phyloP scores from a whole-genome alignment of 2,797 vertebrate species.

The Siniperca obscura region DNA sequence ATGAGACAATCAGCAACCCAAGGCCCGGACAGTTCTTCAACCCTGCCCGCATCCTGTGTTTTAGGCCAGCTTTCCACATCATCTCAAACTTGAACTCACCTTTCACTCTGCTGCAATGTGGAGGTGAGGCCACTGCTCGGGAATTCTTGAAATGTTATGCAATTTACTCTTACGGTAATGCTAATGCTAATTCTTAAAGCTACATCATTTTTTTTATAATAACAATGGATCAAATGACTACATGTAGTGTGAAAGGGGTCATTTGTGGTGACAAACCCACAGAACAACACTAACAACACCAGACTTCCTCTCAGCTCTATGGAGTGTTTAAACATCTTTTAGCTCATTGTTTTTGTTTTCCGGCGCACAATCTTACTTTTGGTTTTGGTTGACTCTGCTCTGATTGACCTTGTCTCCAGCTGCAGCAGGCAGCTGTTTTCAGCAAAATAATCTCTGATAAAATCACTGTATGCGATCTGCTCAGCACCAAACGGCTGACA shows the following conservation, averaged over 20 bases:
- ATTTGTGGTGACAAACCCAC: too few species aligned
- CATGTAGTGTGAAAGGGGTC: neutral
- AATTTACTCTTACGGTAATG: neutral
- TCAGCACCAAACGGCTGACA: neutral
- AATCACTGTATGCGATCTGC: neutral
- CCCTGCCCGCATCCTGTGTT: slow-evolving; percentile 62
- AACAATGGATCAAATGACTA: neutral
- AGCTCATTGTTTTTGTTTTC: neutral
- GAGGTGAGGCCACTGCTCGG: slow-evolving; percentile 20
- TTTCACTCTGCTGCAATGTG: slow-evolving; percentile 37
- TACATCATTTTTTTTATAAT: neutral
- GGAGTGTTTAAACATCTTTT: neutral
- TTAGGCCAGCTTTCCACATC: slow-evolving; percentile 74
- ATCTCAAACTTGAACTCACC: slow-evolving; percentile 65
- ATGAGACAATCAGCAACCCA: slow-evolving; percentile 80
- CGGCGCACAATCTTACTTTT: neutral
- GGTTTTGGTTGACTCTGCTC: neutral
- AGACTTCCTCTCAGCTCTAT: neutral
- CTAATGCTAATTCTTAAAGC: slow-evolving; percentile 2
- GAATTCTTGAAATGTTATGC: slow-evolving; percentile 9
- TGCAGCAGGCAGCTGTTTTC: neutral
- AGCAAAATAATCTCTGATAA: neutral
- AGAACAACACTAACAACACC: neutral
- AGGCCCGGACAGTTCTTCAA: slow-evolving; percentile 75
- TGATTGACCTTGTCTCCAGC: neutral